Base-by-base conservation (phyloP, 2,797 vertebrate genomes). In the Gambusia yucatana region DNA sequence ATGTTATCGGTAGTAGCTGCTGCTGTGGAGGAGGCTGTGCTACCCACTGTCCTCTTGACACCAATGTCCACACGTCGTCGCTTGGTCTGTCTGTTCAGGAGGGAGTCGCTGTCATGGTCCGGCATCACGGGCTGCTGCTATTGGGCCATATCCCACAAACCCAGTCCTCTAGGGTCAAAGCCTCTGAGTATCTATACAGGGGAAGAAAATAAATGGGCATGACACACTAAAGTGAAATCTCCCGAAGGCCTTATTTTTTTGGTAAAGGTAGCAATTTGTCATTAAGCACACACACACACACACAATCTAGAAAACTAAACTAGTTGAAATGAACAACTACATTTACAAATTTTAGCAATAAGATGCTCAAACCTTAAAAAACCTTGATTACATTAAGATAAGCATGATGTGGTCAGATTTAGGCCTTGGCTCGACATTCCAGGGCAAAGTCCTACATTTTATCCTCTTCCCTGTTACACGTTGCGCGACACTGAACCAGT, bases 31-130 rank as follows among this genome's bases (percentile, higher is more conserved):
- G 97, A 96, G 96, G 96, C 96, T 96, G 96, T 95, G 93, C 97
- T 97, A 95, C 98, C 98, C 96, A 99, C 97, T 91, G 98, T 99
- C 97, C 98, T 98, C 97, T 99, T 99, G 94, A 99, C 98, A 94
- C 98, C 98, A 93, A 99, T 99, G 97, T 99, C 98, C 97, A 99
- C 98, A 94, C 98, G 97, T 98, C 98, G 97, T 97, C 98, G 97
- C 96, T 99, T 99, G 96, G 97, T 98, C 95, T 99, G 98, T 98
- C 97, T 98, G 97, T 97, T 99, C 97, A 99, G 97, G 96, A 98
- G 96, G 97, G 97, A 97, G 96, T 97, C 96, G 96, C 97, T 98
- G 97, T 98, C 98, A 98, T 99, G 98, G 97, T 98, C 97, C 98
- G 97, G 98, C 98, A 99, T 99, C 97, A 98, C 98, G 97, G 97